A percentile compares a stretch with the other conserved stretches of the same genome.
Evolutionary conservation across 2,113 vertebrate species (phyloP).

Genomic region (Cyanoramphus novaezelandiae): DNA sequence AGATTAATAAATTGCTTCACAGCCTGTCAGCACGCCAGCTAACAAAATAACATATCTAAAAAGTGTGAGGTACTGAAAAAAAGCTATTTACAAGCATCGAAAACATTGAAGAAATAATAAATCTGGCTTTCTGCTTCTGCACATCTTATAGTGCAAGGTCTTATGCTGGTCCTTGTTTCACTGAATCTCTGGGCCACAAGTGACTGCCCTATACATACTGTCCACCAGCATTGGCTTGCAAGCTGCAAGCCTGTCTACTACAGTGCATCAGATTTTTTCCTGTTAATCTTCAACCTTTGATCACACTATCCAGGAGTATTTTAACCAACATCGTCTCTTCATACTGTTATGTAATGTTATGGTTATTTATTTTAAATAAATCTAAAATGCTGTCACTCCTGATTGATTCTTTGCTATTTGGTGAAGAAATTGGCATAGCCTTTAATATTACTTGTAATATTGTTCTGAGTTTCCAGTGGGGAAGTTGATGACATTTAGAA

Average conservation of each 20-base stretch:
- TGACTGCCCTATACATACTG: not conserved
- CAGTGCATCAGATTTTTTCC: not conserved
- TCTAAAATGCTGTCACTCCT: not conserved
- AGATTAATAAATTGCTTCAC: not conserved
- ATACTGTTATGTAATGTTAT: not conserved
- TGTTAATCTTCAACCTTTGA: not conserved
- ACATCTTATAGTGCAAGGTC: not conserved
- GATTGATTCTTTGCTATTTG: not conserved
- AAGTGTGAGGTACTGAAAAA: not conserved
- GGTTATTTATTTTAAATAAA: not conserved
- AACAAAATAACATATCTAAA: not conserved
- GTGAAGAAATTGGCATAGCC: not conserved
- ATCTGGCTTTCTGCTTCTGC: not conserved
- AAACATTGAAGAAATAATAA: not conserved
- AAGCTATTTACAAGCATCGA: not conserved
- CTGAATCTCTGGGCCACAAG: not conserved
- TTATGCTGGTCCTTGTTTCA: not conserved
- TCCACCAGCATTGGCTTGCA: not conserved
- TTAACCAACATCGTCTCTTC: not conserved
- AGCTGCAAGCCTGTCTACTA: not conserved
- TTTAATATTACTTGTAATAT: not conserved
- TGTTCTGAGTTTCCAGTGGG: not conserved
- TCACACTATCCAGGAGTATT: not conserved
- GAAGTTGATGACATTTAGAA: not conserved
- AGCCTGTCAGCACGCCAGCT: not conserved